Percentiles rank a stretch among this genome's conserved stretches.
These are phyloP conservation scores for Orthosia gracilis DNA, from an alignment of 2,888 invertebrate species.

Conservation along the genomic window DNA sequence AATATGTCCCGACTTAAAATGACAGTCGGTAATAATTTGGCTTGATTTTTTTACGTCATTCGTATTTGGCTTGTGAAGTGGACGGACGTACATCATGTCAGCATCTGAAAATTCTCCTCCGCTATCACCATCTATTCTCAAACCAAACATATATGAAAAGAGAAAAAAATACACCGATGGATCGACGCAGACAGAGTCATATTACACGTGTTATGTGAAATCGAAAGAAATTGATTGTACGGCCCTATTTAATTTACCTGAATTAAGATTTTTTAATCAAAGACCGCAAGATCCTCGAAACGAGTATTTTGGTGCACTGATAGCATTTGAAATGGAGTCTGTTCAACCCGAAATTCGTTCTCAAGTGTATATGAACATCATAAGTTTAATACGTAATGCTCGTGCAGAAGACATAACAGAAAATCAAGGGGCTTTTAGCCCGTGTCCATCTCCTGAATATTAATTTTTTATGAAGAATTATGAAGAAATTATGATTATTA, in stretches of 20 bases:
- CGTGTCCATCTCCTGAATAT: no score
- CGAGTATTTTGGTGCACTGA: conserved; percentile 14
- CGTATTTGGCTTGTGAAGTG: conserved; percentile 5
- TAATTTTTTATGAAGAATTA: no score
- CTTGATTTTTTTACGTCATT: conserved; percentile 2
- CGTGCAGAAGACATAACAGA: conserved; percentile 1
- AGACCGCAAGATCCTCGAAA: conserved; percentile 3
- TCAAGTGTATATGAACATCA: conserved; percentile 3
- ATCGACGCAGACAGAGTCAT: conserved; percentile 10
- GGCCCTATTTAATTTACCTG: conserved; percentile 15
- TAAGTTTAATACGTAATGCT: conserved; percentile 14
- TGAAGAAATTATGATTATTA: no score
- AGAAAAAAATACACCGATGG: conserved; percentile 12
- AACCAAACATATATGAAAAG: conserved; percentile 20
- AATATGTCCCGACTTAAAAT: no score
- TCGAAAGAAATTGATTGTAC: conserved; percentile 7
- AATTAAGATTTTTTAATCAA: conserved; percentile 12
- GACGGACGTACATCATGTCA: conserved; percentile 15
- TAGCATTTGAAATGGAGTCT: conserved; percentile 21
- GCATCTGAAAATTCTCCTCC: conserved; percentile 5
- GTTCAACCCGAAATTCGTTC: conserved; percentile 20
- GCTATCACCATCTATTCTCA: conserved; percentile 14
- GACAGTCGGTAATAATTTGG: no score
- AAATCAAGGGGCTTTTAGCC: background rate
- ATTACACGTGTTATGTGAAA: conserved; percentile 4